phyloP scores from a whole-genome alignment of 2,113 vertebrate species.

The Mesocricetus auratus region DNA sequence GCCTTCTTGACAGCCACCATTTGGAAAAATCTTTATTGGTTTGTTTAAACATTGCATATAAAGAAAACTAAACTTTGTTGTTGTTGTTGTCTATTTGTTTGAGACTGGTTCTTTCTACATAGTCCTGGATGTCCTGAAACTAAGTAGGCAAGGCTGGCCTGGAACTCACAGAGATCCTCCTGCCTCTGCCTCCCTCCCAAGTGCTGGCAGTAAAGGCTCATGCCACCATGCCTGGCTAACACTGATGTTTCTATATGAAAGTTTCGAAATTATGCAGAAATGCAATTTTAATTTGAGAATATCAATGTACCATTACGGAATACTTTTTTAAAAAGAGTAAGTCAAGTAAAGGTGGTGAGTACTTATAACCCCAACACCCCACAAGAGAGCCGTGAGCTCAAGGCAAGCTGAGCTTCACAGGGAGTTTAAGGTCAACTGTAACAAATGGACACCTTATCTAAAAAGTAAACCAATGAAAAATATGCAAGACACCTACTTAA shows the following conservation, averaged over 20 bases:
- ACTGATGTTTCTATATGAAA: background rate
- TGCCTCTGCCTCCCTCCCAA: background rate
- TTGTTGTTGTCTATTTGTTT: background rate
- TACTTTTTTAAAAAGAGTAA: background rate
- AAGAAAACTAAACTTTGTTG: background rate
- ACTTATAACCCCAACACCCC: background rate
- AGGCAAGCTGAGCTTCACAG: background rate
- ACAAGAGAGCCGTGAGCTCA: background rate
- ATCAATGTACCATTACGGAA: background rate
- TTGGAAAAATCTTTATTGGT: background rate
- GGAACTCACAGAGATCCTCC: background rate
- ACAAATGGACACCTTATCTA: background rate
- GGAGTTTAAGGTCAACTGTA: background rate
- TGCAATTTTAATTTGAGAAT: background rate
- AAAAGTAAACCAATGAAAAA: background rate
- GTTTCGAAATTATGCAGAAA: slow-evolving; percentile 27
- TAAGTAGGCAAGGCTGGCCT: background rate
- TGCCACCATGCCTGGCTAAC: background rate
- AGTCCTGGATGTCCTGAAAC: background rate
- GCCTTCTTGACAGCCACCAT: background rate
- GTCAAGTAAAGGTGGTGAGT: no score
- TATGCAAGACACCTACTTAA: background rate
- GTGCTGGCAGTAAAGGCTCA: background rate
- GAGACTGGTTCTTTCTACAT: background rate
- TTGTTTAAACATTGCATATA: slow-evolving; percentile 1